Evolutionary conservation across 2,888 invertebrate genomes (phyloP).

Genomic region (Ormyrus nitidulus): DNA sequence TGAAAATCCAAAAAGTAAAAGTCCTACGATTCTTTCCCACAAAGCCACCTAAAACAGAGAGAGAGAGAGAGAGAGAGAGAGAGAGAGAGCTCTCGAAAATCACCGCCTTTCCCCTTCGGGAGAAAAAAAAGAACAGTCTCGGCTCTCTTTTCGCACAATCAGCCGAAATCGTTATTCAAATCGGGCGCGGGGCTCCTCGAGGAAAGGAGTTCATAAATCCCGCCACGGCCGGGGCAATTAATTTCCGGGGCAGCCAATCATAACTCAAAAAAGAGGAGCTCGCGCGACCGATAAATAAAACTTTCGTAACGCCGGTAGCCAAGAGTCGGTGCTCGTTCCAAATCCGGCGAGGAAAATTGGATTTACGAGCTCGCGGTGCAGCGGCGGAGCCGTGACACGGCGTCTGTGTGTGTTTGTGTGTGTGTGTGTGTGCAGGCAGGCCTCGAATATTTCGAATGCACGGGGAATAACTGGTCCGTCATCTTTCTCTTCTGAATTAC

Average conservation of each 20-base stretch:
- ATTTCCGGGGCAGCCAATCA: background rate
- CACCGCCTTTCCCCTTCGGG: background rate
- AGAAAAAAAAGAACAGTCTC: background rate
- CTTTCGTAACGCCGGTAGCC: slow-evolving; percentile 56
- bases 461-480: background rate
- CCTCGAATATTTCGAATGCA: slow-evolving; percentile 45
- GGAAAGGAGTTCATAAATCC: slow-evolving; percentile 9
- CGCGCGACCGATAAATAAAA: slow-evolving; percentile 41
- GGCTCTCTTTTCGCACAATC: slow-evolving; percentile 3
- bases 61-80: too few relatives aligned
- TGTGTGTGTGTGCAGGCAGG: background rate
- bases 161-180: slow-evolving; percentile 37
- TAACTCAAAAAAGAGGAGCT: background rate
- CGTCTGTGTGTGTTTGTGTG: background rate
- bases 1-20: too few relatives aligned
- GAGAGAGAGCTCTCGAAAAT: too few relatives aligned
- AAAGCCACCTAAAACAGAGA: too few relatives aligned
- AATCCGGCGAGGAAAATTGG: slow-evolving; percentile 55
- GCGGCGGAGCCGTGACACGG: slow-evolving; percentile 23
- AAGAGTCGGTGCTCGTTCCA: slow-evolving; percentile 41
- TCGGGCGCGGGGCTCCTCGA: background rate
- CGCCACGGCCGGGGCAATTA: background rate
- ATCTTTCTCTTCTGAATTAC: too few relatives aligned
- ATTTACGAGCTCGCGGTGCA: slow-evolving; percentile 50
- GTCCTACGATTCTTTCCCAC: too few relatives aligned